phyloP scores from a whole-genome alignment of 2,113 vertebrate genomes.

The Melospiza melodia region DNA sequence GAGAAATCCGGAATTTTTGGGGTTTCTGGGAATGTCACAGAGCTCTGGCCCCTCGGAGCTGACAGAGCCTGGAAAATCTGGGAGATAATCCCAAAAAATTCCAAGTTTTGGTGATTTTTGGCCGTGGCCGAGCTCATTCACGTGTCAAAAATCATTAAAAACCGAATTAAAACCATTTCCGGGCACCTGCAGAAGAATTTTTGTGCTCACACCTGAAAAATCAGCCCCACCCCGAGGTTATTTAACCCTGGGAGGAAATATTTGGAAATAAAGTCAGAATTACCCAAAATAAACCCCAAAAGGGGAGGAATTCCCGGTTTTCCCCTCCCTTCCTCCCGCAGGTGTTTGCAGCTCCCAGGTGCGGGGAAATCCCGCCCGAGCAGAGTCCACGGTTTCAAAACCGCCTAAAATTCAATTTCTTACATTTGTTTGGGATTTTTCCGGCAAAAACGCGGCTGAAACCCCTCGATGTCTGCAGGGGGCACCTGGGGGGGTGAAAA shows the following conservation, averaged over 20 bases:
- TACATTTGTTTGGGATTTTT: not conserved
- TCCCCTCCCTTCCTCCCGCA: not conserved
- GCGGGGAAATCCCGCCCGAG: fast-evolving
- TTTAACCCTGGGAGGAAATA: not conserved
- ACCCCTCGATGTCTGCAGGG: fast-evolving
- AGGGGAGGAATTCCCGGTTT: not conserved
- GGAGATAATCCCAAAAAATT: not conserved
- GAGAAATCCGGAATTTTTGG: not conserved
- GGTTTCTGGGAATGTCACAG: not conserved
- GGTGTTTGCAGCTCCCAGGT: not conserved
- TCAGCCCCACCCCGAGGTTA: not conserved
- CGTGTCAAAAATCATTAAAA: not conserved
- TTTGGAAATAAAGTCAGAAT: not conserved
- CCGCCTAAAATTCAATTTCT: not conserved
- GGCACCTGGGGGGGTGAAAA: not conserved
- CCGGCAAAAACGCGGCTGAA: not conserved
- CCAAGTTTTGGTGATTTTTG: not conserved
- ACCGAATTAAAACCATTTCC: not conserved
- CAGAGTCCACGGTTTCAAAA: not conserved
- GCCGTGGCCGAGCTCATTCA: not conserved
- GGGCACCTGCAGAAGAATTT: not conserved
- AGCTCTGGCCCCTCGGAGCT: too few relatives aligned
- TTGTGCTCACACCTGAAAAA: not conserved
- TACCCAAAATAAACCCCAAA: not conserved
- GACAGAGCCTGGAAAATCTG: fast-evolving